phyloP scores from a whole-genome alignment of 2,888 invertebrate species.

The Athrips mouffetella region DNA sequence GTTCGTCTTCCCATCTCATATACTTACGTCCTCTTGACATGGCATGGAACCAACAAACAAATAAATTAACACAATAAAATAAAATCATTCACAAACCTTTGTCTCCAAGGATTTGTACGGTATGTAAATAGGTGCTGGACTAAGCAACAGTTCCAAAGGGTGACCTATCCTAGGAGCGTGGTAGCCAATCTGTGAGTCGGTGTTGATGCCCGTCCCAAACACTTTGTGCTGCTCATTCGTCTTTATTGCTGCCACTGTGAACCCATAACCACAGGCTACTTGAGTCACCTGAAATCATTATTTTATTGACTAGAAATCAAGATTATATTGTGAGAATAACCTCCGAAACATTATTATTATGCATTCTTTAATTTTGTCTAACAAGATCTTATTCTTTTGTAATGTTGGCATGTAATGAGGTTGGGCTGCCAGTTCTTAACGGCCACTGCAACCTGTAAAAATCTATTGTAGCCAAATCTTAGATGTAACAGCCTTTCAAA shows the following conservation, averaged over 20 bases:
- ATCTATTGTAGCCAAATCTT: too few relatives aligned
- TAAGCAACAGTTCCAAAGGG: conserved; percentile 82
- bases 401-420: too few relatives aligned
- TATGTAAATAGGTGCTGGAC: conserved; percentile 84
- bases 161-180: conserved; percentile 80
- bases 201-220: conserved; percentile 94
- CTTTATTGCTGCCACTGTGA: conserved; percentile 86
- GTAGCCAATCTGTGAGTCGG: conserved; percentile 93
- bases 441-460: too few relatives aligned
- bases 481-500: too few relatives aligned
- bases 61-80: neutral
- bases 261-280: conserved; percentile 93
- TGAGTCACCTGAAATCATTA: conserved; percentile 76
- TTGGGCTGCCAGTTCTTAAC: too few relatives aligned
- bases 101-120: conserved; percentile 80
- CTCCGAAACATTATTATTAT: too few relatives aligned
- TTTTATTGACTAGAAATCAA: neutral
- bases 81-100: conserved; percentile 52
- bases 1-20: too few relatives aligned
- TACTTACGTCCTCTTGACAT: too few relatives aligned
- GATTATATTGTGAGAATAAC: too few relatives aligned
- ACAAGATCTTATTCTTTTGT: too few relatives aligned
- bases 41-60: too few relatives aligned
- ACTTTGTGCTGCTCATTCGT: conserved; percentile 81
- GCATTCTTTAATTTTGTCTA: too few relatives aligned